Conservation (phyloP, 2,113 vertebrate species). For the Cyphomyrus plagiostoma region DNA sequence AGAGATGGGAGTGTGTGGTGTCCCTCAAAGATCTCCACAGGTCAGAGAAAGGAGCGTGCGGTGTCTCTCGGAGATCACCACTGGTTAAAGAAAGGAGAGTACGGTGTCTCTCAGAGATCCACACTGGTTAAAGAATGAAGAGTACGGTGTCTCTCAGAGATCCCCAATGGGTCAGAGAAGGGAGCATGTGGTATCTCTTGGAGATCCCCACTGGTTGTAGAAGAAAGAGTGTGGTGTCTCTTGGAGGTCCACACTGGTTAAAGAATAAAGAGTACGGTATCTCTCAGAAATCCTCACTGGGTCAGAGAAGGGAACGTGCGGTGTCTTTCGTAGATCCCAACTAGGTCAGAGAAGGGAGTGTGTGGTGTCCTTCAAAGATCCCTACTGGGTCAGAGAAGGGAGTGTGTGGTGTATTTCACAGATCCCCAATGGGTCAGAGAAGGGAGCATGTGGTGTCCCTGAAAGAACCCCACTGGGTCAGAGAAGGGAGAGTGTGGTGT, state of each 20-base stretch:
- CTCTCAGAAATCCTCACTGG: not conserved
- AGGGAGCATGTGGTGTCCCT: fast-evolving
- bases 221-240: fast-evolving
- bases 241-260: not conserved
- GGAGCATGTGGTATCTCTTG: not conserved
- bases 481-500: no score
- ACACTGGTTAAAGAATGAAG: no score
- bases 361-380: fast-evolving
- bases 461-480: no score
- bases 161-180: not conserved
- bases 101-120: not conserved
- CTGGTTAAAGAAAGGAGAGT: not conserved
- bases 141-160: not conserved
- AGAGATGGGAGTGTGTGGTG: not conserved
- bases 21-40: not conserved
- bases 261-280: fast-evolving
- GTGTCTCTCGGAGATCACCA: not conserved
- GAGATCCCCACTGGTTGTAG: not conserved
- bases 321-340: not conserved
- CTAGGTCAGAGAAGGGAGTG: not conserved
- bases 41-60: no score
- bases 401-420: fast-evolving
- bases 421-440: not conserved
- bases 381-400: no score
- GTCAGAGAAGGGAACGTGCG: not conserved